Evolutionary conservation across 2,797 vertebrate species (phyloP), one percentile per base, ranked within the genome.

Genomic region (Pseudomugil tenellus): DNA sequence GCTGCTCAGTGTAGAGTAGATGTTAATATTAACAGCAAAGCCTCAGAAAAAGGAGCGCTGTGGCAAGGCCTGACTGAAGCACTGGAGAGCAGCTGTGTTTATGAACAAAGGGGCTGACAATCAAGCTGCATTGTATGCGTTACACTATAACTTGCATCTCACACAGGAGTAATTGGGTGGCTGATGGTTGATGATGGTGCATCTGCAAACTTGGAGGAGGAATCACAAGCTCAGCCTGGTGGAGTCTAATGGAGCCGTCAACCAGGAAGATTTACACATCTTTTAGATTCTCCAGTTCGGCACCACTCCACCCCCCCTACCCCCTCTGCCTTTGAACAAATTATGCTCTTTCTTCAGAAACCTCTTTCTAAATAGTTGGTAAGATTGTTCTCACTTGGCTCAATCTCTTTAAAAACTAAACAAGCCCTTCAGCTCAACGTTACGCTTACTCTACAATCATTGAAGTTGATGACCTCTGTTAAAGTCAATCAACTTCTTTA

Each of bases 21-120:
- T 80, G 80, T 75, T 85, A 76, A 90, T 84, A 84, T 84, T 82
- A 90, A 76, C 72, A 60, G 80, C 66, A 74, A 75, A 79, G 76
- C 72, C 70, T 80, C 48, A 1, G 63, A 86, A 81, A n/a, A 70
- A 71, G 21, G 75, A 71, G 83, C 63, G 77, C 58, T n/a, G 26
- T 71, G 72, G 67, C 75, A 85, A 70, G 60, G 55, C 41, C 77
- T 35, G 83, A 86, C 70, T 77, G 69, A 58, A 72, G 76, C 72
- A 39, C 74, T 79, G 73, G 67, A 63, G 48, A 72, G 72, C 58
- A 26, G 66, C 63, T 66, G 78, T 77, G 63, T 71, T 80, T 71
- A 55, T 52, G 74, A 87, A 90, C 83, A 83, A 86, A 87, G 79
- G 43, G 72, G 51, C 74, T 84, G 88, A 82, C 83, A 79, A 80